Conservation (phyloP, 2,797 vertebrate species). For the Lepilemur septentrionalis region DNA sequence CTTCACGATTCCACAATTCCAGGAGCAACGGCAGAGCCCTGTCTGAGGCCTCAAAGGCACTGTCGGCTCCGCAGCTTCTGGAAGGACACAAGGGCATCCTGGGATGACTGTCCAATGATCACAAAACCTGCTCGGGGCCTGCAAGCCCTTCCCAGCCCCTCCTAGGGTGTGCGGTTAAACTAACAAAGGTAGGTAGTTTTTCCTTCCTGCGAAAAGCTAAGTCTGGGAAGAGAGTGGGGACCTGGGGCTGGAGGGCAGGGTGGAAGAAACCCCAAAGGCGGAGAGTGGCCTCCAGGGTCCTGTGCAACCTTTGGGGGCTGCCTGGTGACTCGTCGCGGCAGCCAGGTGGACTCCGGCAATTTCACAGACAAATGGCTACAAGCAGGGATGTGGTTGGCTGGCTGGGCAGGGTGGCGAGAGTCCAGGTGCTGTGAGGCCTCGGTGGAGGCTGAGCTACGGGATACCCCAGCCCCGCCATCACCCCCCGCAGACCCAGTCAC, state of each 20-base stretch:
- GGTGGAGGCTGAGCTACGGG: neutral
- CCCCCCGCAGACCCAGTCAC: rapidly evolving
- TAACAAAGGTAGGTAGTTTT: neutral
- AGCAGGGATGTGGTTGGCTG: neutral
- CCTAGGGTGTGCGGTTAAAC: rapidly evolving
- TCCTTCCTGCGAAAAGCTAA: neutral
- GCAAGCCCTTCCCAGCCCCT: rapidly evolving
- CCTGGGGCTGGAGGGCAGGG: neutral
- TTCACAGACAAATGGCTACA: neutral
- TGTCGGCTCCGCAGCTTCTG: neutral
- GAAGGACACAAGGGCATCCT: neutral
- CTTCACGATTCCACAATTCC: too few relatives aligned
- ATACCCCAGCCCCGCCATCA: too few relatives aligned
- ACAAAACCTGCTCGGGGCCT: rapidly evolving
- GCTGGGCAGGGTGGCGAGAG: rapidly evolving
- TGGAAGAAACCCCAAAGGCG: neutral
- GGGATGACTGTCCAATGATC: rapidly evolving
- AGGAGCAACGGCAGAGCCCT: rapidly evolving
- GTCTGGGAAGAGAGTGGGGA: neutral
- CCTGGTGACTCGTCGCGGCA: neutral
- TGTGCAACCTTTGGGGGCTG: too few relatives aligned
- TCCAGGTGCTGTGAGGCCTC: neutral
- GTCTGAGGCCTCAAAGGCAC: neutral
- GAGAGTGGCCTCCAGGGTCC: rapidly evolving
- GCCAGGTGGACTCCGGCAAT: neutral